Evolutionary conservation across 2,888 invertebrate genomes (phyloP), one percentile per base, ranked within the genome.

Genomic region (Cataglyphis albicans): DNA sequence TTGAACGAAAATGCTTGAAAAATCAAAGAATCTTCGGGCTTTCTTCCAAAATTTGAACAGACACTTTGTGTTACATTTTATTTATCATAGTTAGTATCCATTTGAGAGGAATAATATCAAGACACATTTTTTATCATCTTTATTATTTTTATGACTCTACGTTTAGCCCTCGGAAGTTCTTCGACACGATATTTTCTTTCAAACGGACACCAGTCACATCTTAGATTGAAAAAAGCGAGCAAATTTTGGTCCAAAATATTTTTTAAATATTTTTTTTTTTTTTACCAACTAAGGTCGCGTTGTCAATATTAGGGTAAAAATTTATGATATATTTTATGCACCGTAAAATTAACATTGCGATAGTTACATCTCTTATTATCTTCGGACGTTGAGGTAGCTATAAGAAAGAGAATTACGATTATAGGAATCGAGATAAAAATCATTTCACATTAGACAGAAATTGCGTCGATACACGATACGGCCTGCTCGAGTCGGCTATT

Each of bases 401-500:
- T 12, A 5, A 21, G 18, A 61, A 61, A 18, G 25, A 29, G 25
- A 61, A 61, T 4, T 29, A 29, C 32, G 29, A 65, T 65, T 41
- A 65, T 65, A 65, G 38, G 6, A 61, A 32, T 3, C 67, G 44
- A 74, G 63, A 44, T 52, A 35, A 75, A 52, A 65, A 44, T 48
- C 21, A 21, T 32, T 32, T 67, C 32, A 32, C 44, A 67, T 67
- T n/a, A 68, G 48, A 48, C 48, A 21, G 35, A 38, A 52, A n/a
- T 70, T 52, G 55, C 21, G n/a, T 68, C 41, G 52, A 67, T 52
- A 52, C 44, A 32, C 48, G 21, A 52, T 55, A 15, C 38, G 29
- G 61, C 29, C 10, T 32, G 68, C 35, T 52, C 64, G 32, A 21
- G 12, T 15, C 70, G 12, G 15, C 32, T 21, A 32, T 67, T 74